Evolutionary conservation across 2,888 invertebrate genomes (phyloP).

Genomic region (Amphipoea lucens): DNA sequence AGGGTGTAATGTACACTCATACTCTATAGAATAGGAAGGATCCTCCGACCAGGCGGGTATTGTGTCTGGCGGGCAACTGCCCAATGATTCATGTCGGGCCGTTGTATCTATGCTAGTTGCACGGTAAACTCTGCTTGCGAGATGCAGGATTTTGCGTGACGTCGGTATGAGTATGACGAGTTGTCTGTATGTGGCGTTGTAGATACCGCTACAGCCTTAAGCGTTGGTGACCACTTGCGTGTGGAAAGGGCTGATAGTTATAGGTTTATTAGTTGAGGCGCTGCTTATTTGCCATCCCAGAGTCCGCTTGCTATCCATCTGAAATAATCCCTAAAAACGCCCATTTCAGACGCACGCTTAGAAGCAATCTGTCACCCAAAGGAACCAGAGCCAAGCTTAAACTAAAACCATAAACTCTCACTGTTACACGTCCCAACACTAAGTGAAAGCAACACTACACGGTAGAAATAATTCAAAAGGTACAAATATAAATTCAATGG

Average conservation of each 20-base stretch:
- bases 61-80: no score
- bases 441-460: conserved; percentile 57
- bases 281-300: background rate
- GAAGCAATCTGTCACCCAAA: conserved; percentile 8
- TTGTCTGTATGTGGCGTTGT: no score
- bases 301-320: background rate
- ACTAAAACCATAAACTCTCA: conserved; percentile 27
- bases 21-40: no score
- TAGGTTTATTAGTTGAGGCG: background rate
- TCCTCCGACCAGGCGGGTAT: no score
- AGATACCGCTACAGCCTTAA: no score
- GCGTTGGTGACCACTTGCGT: no score
- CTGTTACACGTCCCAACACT: conserved; percentile 41
- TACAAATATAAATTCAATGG: conserved; percentile 79
- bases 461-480: conserved; percentile 73
- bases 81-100: no score
- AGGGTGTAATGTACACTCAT: no score
- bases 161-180: no score
- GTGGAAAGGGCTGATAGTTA: background rate
- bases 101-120: no score
- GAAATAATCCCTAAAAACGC: background rate
- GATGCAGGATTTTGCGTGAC: no score
- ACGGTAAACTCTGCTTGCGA: no score
- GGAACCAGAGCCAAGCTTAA: background rate
- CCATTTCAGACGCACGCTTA: background rate